A percentile compares a stretch with the other conserved stretches of the same genome.
Conservation (phyloP, 2,113 vertebrate species). For the cattle (Bos taurus) region ARS-UCD2.0 NC_037352.1:33473501-33474000, state of each 20-base stretch:
- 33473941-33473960: slow-evolving; percentile 78
- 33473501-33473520: slow-evolving; percentile 83
- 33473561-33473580: slow-evolving; percentile 78
- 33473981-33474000: slow-evolving; percentile 79
- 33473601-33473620: slow-evolving; percentile 93
- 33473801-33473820: neutral
- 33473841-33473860: slow-evolving; percentile 80
- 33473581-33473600: slow-evolving; percentile 63
- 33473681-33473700: neutral
- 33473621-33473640: slow-evolving; percentile 86
- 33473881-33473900: slow-evolving; percentile 89
- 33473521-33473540: slow-evolving; percentile 85
- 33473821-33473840: neutral
- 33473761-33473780: neutral
- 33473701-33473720: neutral
- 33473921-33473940: slow-evolving; percentile 82
- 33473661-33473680: neutral
- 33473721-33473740: neutral
- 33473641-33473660: slow-evolving; percentile 75
- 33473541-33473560: slow-evolving; percentile 83
- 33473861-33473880: slow-evolving; percentile 84
- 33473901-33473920: slow-evolving; percentile 85
- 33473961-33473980: slow-evolving; percentile 85
- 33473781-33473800: neutral
- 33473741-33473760: neutral